These are phyloP conservation scores for Coleophora flavipennella DNA, from an alignment of 2,888 invertebrate species.

Conservation along the genomic window DNA sequence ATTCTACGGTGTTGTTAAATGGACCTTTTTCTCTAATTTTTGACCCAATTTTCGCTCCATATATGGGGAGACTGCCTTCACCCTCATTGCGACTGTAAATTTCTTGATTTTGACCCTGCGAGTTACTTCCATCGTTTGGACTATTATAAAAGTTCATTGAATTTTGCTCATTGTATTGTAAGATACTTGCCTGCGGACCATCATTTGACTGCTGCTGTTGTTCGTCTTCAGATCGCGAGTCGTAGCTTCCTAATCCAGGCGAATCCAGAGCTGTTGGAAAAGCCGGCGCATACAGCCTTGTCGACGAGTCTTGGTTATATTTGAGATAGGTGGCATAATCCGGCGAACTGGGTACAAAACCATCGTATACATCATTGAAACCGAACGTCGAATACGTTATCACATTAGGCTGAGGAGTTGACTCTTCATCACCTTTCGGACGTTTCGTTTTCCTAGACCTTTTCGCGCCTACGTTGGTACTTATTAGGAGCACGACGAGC, in stretches of 20 bases:
- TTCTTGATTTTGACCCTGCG: slow-evolving; percentile 27
- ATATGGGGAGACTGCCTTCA: slow-evolving; percentile 37
- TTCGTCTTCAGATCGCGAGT: slow-evolving; percentile 28
- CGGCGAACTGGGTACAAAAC: slow-evolving; percentile 56
- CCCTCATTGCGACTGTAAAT: slow-evolving; percentile 24
- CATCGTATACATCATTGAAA: slow-evolving; percentile 60
- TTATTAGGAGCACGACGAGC: slow-evolving; percentile 33
- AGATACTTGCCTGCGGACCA: slow-evolving; percentile 33
- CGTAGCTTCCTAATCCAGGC: slow-evolving; percentile 36
- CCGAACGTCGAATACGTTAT: slow-evolving; percentile 62
- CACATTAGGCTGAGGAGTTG: slow-evolving; percentile 52
- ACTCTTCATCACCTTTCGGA: slow-evolving; percentile 38
- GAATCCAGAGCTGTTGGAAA: slow-evolving; percentile 52
- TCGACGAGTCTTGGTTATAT: slow-evolving; percentile 41
- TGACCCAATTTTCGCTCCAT: slow-evolving; percentile 51
- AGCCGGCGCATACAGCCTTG: slow-evolving; percentile 51
- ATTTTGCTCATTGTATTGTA: slow-evolving; percentile 37
- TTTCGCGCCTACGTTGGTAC: slow-evolving; percentile 33
- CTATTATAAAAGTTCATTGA: slow-evolving; percentile 36
- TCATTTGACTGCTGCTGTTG: slow-evolving; percentile 27
- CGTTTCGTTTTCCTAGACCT: slow-evolving; percentile 43
- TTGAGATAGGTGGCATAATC: slow-evolving; percentile 46
- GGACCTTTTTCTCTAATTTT: slow-evolving; percentile 34
- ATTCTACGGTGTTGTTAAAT: slow-evolving; percentile 34
- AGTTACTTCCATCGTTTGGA: slow-evolving; percentile 29